phyloP scores from a whole-genome alignment of 2,797 vertebrate species.

The Garrulus glandarius region DNA sequence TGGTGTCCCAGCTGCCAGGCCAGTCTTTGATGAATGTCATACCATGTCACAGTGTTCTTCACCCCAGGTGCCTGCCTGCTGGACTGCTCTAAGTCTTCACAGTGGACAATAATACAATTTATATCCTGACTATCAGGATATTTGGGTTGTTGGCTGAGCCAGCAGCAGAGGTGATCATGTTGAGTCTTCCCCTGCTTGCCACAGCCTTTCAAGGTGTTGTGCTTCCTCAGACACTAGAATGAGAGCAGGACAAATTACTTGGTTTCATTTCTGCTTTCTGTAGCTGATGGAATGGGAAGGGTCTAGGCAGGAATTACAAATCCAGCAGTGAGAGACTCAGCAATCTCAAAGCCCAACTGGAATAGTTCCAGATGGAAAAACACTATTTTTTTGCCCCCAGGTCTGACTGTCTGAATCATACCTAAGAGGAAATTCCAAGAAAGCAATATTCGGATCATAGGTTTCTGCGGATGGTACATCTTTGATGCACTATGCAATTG shows the following conservation, averaged over 20 bases:
- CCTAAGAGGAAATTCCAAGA: constrained; percentile 42
- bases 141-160: not conserved
- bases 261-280: not conserved
- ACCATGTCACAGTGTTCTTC: not conserved
- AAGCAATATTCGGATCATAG: not conserved
- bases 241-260: not conserved
- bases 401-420: not conserved
- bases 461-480: constrained; percentile 37
- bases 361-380: not conserved
- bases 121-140: not conserved
- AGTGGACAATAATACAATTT: not conserved
- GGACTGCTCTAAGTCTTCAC: not conserved
- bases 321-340: not conserved
- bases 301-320: not conserved
- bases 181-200: not conserved
- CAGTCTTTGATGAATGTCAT: not conserved
- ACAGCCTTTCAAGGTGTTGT: not conserved
- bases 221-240: not conserved
- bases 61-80: not conserved
- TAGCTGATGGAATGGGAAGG: not conserved
- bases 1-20: not conserved
- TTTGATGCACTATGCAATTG: constrained; percentile 23
- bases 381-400: not conserved
- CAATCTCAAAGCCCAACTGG: not conserved
- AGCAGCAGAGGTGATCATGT: not conserved